phyloP scores from a whole-genome alignment of 1,140 invertebrate genomes.

The Drosophila lacertosa region DNA sequence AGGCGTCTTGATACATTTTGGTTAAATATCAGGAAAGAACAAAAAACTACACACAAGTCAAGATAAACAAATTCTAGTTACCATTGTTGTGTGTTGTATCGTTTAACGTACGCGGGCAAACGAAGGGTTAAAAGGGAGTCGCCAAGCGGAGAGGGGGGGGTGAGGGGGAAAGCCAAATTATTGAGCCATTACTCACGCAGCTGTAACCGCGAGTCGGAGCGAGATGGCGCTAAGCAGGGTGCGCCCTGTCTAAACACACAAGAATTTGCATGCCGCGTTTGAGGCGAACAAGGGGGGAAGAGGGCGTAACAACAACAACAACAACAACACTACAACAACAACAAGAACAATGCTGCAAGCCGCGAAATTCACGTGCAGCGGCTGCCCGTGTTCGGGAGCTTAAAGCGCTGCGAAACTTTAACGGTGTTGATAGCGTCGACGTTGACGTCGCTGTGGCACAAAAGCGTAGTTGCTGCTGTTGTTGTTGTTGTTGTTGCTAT shows the following conservation, averaged over 20 bases:
- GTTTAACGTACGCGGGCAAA: slow-evolving; percentile 39
- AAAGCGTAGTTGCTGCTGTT: slow-evolving; percentile 25
- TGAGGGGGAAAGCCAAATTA: slow-evolving; percentile 63
- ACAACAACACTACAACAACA: not conserved
- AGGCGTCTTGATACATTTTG: slow-evolving; percentile 77
- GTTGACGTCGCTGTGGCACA: slow-evolving; percentile 27
- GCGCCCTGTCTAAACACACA: slow-evolving; percentile 13
- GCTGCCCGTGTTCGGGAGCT: slow-evolving; percentile 10
- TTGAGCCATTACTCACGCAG: slow-evolving; percentile 76
- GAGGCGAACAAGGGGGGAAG: slow-evolving; percentile 3
- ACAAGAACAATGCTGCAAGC: slow-evolving; percentile 26
- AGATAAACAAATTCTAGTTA: slow-evolving; percentile 80
- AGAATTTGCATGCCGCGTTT: slow-evolving; percentile 39
- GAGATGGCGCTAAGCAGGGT: slow-evolving; percentile 6
- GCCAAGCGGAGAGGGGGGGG: slow-evolving; percentile 8
- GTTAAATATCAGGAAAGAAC: slow-evolving; percentile 69
- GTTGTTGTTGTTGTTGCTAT: slow-evolving; percentile 30
- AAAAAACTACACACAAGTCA: slow-evolving; percentile 59
- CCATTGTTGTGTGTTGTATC: slow-evolving; percentile 71
- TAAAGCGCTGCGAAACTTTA: slow-evolving; percentile 35
- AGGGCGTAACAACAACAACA: not conserved
- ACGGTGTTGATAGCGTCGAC: slow-evolving; percentile 32
- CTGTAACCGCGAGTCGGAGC: slow-evolving; percentile 21
- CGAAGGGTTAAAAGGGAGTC: slow-evolving; percentile 10
- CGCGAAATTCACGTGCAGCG: slow-evolving; percentile 39